These are phyloP conservation scores for Syngnathus scovelli DNA, from an alignment of 2,113 vertebrate genomes.

Conservation along the genomic window DNA sequence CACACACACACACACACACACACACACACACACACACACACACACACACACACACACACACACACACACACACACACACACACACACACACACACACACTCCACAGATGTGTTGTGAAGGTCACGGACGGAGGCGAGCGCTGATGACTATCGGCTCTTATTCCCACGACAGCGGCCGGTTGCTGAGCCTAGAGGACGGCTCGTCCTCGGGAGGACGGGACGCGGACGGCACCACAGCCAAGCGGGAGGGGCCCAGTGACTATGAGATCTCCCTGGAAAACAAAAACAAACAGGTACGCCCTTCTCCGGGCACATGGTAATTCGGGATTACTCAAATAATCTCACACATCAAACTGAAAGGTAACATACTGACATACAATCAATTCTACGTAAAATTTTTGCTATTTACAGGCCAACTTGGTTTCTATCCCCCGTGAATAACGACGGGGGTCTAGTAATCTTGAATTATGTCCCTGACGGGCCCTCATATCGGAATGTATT, in stretches of 20 bases:
- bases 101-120: constrained; percentile 28
- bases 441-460: neutral
- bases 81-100: neutral
- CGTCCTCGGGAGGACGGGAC: constrained; percentile 53
- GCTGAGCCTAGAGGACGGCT: constrained; percentile 66
- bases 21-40: neutral
- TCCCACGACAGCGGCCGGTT: constrained; percentile 49
- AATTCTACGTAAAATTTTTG: too few relatives aligned
- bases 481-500: neutral
- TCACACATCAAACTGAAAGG: neutral
- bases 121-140: constrained; percentile 8
- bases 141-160: constrained; percentile 31
- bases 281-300: constrained; percentile 70
- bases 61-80: neutral
- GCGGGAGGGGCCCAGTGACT: constrained; percentile 68
- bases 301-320: too few relatives aligned
- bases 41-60: neutral
- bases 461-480: neutral
- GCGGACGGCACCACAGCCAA: constrained; percentile 44
- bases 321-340: neutral
- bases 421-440: too few relatives aligned
- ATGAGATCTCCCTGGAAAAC: constrained; percentile 64
- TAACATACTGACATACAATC: too few relatives aligned
- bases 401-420: too few relatives aligned
- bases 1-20: neutral